A percentile compares a stretch with the other conserved stretches of the same genome.
phyloP scores from a whole-genome alignment of 2,888 invertebrate genomes.

The Mantis religiosa region DNA sequence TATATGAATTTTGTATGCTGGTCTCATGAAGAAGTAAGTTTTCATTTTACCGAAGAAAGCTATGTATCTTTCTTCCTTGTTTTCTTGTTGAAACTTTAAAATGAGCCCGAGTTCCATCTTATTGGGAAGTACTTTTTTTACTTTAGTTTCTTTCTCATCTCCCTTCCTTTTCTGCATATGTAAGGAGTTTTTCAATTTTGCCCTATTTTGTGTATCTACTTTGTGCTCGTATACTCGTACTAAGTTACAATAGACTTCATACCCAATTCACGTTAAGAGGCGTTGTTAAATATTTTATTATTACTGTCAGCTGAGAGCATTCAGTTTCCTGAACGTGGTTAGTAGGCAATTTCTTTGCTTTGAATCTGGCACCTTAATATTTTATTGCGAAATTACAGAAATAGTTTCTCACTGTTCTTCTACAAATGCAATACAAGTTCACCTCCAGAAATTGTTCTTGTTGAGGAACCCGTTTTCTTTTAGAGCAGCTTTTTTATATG shows the following conservation, averaged over 20 bases:
- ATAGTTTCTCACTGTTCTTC: no score
- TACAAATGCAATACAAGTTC: no score
- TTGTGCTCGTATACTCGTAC: conserved; percentile 9
- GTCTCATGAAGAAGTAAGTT: neutral
- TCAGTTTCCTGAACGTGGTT: neutral
- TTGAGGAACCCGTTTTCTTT: no score
- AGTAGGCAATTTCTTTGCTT: neutral
- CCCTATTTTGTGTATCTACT: conserved; percentile 16
- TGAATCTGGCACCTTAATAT: neutral
- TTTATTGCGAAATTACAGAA: no score
- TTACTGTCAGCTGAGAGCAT: neutral
- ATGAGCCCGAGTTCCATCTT: conserved; percentile 24
- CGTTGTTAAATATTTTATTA: neutral
- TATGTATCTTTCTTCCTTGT: conserved; percentile 6
- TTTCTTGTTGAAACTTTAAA: conserved; percentile 26
- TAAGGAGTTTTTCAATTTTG: conserved; percentile 25
- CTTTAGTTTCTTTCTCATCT: conserved; percentile 10
- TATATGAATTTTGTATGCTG: neutral
- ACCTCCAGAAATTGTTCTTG: no score
- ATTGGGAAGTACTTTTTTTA: conserved; percentile 16
- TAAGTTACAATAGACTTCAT: conserved; percentile 15
- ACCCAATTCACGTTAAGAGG: neutral
- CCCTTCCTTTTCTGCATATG: conserved; percentile 22
- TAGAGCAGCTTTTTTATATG: no score
- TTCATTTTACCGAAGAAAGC: conserved; percentile 3